phyloP scores from a whole-genome alignment of 2,888 invertebrate species.

The Epistrophella euchroma region DNA sequence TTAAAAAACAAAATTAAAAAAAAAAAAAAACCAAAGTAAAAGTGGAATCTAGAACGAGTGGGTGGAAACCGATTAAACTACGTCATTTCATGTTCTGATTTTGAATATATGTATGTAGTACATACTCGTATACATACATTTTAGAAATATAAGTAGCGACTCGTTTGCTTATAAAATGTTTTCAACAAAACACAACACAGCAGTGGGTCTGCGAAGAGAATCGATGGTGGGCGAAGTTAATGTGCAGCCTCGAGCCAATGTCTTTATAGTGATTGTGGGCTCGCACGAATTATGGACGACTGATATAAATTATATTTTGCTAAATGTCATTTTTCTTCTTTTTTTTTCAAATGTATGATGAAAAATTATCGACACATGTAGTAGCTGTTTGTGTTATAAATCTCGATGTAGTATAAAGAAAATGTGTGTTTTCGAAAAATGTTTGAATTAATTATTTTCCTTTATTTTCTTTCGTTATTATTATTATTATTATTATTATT shows the following conservation, averaged over 20 bases:
- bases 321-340: conserved; percentile 44
- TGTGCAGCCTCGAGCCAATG: not conserved
- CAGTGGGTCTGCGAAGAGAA: not conserved
- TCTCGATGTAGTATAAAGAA: not conserved
- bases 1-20: not conserved
- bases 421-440: not conserved
- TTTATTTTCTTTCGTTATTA: not conserved
- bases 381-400: conserved; percentile 22
- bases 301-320: conserved; percentile 47
- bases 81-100: conserved; percentile 43
- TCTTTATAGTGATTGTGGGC: not conserved
- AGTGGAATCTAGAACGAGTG: conserved; percentile 34
- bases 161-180: not conserved
- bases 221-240: conserved; percentile 8
- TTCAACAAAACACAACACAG: conserved; percentile 7
- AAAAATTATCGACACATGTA: conserved; percentile 21
- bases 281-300: not conserved
- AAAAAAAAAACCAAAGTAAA: conserved; percentile 9
- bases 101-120: too few species aligned
- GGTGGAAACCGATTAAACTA: conserved; percentile 30
- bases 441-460: conserved; percentile 7
- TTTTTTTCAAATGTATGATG: conserved; percentile 28
- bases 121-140: not conserved
- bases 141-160: not conserved
- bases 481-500: not conserved